Evolutionary conservation across 2,888 invertebrate genomes (phyloP), one percentile per base, ranked within the genome.

Genomic region (Tholera decimalis): DNA sequence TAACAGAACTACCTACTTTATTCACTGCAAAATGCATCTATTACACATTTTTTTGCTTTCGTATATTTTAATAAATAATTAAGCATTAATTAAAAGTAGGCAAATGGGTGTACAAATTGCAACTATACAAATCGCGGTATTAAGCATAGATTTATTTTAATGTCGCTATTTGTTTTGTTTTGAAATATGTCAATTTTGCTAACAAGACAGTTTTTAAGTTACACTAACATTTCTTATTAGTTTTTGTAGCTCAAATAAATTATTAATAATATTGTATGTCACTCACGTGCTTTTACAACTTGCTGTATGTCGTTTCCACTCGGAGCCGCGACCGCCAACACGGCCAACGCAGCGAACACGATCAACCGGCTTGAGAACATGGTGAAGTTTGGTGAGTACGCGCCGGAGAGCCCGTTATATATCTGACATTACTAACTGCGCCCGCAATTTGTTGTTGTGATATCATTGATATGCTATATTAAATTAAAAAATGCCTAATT

Each of bases 281-380:
- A 83, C 83, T 80, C 78, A 80, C 80, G 49, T 70, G 71, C 49
- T 77, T 80, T 80, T 3, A 39, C 44, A n/a, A 70, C 46, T 51
- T 66, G 46, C 51, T 58, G 67, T 69, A 83, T 85, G 43, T 86
- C 83, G 60, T 80, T 68, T 77, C 82, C 55, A 8, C 76, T 79
- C 4, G 74, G 74, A 0, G 79, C 79, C 11, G 79, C 74, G 79
- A 85, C 68, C 49, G 79, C 85, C 59, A 77, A 64, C 26, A 88
- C 75, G 79, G 84, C 88, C 41, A 82, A 77, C 53, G 85, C 69
- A 73, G 83, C 85, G 74, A 83, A 61, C 83, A 85, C 83, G 83
- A 83, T 82, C 85, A 83, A 57, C 80, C 77, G 76, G 74, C 64
- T 77, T 66, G 80, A 69, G 81, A 70, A 80, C 85, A 86, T 89